Conservation (phyloP, 1,140 invertebrate species). For the Aphidius gifuensis region DNA sequence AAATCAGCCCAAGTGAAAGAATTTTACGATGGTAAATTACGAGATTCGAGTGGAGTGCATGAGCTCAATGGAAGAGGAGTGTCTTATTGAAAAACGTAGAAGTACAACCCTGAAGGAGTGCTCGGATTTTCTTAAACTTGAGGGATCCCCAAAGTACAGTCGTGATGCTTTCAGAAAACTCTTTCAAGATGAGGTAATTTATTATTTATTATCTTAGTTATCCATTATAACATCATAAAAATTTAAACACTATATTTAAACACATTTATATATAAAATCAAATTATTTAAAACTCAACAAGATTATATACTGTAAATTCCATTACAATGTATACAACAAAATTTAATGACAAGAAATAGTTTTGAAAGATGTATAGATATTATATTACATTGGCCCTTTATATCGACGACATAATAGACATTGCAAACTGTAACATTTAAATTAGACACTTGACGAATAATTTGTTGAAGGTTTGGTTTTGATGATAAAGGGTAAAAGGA, state of each 20-base stretch:
- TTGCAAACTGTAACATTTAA: too few relatives aligned
- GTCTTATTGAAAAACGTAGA: constrained; percentile 59
- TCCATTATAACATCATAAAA: constrained; percentile 4
- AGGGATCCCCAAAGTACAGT: constrained; percentile 56
- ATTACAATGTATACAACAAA: too few relatives aligned
- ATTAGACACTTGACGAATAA: too few relatives aligned
- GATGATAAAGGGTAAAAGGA: too few relatives aligned
- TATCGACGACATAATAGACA: too few relatives aligned
- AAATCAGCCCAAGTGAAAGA: not conserved
- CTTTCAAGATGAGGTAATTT: constrained; percentile 65
- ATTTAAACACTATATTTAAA: not conserved
- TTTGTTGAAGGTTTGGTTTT: too few relatives aligned
- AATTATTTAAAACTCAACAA: too few relatives aligned
- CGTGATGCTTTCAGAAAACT: constrained; percentile 62
- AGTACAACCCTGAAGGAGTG: constrained; percentile 61
- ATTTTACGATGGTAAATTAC: constrained; percentile 26
- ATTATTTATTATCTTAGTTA: constrained; percentile 16
- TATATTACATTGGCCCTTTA: too few relatives aligned
- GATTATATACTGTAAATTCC: too few relatives aligned
- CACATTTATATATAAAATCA: too few relatives aligned
- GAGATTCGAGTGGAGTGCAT: constrained; percentile 37
- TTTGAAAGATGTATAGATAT: too few relatives aligned
- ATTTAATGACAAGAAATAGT: too few relatives aligned
- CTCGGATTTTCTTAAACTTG: constrained; percentile 60
- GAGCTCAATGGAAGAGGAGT: constrained; percentile 68